These are phyloP conservation scores for Tinea pellionella DNA, from an alignment of 2,888 invertebrate species.

Conservation along the genomic window DNA sequence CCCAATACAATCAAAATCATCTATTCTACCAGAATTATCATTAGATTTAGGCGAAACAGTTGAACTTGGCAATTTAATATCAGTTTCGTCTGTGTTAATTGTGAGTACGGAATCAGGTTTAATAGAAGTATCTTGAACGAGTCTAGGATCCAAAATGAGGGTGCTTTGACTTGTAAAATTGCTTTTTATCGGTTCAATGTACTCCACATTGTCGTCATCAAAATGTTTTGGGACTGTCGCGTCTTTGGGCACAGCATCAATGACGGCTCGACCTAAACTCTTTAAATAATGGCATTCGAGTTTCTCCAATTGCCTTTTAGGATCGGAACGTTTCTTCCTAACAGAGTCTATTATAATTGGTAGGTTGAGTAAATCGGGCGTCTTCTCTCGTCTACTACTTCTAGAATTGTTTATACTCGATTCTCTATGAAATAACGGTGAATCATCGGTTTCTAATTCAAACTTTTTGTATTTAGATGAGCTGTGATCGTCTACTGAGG, in stretches of 20 bases:
- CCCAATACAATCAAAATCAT: constrained; percentile 55
- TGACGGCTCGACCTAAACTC: constrained; percentile 47
- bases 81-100: constrained; percentile 57
- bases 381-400: constrained; percentile 35
- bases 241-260: constrained; percentile 59
- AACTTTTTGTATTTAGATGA: constrained; percentile 66
- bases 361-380: constrained; percentile 56
- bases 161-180: constrained; percentile 63
- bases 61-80: constrained; percentile 56
- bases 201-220: constrained; percentile 60
- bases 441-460: constrained; percentile 62
- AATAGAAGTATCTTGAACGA: constrained; percentile 28
- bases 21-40: constrained; percentile 23
- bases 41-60: constrained; percentile 54
- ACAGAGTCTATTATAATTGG: constrained; percentile 60
- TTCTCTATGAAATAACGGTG: constrained; percentile 53
- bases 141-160: constrained; percentile 50
- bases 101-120: constrained; percentile 52
- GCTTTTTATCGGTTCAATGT: constrained; percentile 62
- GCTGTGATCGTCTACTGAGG: constrained; percentile 61
- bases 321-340: constrained; percentile 54
- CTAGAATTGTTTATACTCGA: constrained; percentile 20
- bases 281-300: constrained; percentile 61
- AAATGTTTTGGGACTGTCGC: constrained; percentile 51
- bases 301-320: constrained; percentile 58